Conservation (phyloP, 2,113 vertebrate species). For the Ctenomys sociabilis region DNA sequence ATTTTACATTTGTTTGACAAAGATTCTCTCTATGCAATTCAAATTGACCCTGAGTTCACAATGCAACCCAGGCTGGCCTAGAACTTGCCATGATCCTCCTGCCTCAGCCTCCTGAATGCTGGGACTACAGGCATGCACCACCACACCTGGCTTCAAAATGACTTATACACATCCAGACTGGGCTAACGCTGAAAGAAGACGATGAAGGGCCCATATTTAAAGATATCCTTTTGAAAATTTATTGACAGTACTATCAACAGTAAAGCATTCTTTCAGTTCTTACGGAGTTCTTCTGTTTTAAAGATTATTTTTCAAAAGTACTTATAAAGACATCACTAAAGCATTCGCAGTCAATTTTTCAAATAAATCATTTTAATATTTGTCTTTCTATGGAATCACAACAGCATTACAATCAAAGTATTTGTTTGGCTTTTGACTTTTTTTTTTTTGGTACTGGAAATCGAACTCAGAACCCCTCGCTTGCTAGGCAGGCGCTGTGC, state of each 20-base stretch:
- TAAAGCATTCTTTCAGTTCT: not conserved
- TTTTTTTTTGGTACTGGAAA: too few relatives aligned
- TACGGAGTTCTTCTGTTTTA: too few relatives aligned
- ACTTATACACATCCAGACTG: not conserved
- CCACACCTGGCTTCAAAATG: not conserved
- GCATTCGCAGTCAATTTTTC: too few relatives aligned
- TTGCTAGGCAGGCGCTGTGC: too few relatives aligned
- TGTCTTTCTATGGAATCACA: too few relatives aligned
- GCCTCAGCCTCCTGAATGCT: not conserved
- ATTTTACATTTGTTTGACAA: not conserved
- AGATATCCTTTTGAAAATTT: slow-evolving; percentile 50
- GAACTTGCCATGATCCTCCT: not conserved
- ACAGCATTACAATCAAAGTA: not conserved
- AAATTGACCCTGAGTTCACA: not conserved
- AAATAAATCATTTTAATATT: too few relatives aligned
- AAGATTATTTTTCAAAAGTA: too few relatives aligned
- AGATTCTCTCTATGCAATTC: not conserved
- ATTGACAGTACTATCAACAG: not conserved
- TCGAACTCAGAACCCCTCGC: too few relatives aligned
- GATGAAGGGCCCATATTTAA: slow-evolving; percentile 38
- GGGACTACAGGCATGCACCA: not conserved
- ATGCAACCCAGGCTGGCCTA: not conserved
- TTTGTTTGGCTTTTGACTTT: not conserved
- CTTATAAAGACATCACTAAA: too few relatives aligned
- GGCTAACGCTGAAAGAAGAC: slow-evolving; percentile 37